Base-by-base conservation (phyloP, 2,888 invertebrate genomes). In the Conops quadrifasciatus region DNA sequence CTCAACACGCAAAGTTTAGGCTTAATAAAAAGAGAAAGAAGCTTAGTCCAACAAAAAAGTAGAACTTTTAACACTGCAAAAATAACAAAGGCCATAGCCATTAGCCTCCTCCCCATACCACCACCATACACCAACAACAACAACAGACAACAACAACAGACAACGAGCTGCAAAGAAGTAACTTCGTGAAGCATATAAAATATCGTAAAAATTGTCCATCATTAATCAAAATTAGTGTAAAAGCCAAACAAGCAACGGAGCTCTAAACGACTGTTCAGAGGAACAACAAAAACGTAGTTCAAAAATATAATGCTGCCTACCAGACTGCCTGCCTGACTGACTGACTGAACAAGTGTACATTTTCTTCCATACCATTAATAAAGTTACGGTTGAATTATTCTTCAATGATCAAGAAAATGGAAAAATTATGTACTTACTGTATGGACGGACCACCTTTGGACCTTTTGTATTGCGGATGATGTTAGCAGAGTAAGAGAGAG, bases 171-270 rank as follows among this genome's bases (percentile, higher is more conserved):
- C 58, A 68, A 26, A n/a, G 64, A 60, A 73, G 43, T 68, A 75
- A 71, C 73, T 71, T 71, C 75, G 76, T 72, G 72, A 74, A 74
- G 75, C 76, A 73, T 76, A 76, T 76, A 77, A 78, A 75, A 76
- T 74, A 77, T 75, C 75, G 66, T 45, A 64, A 73, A 71, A 71
- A 64, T 72, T 77, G 77, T 74, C 67, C 75, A 75, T 73, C 78
- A 77, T 78, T 78, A 76, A 78, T 78, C 78, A 78, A 78, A 76
- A 78, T 77, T 77, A 76, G 76, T 73, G 70, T 64, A 63, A 60
- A 71, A 66, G 28, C 67, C 67, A 15, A 59, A n/a, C 58, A 53
- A 21, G 28, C 45, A 51, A 60, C n/a, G 24, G 26, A 60, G 16
- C 51, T n/a, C 26, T 45, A 43, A 13, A 16, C 26, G 67, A 15